Percentiles rank a stretch among this genome's conserved stretches.
These are phyloP conservation scores for Yponomeuta evonymella DNA, from an alignment of 2,888 invertebrate species.

Conservation along the genomic window DNA sequence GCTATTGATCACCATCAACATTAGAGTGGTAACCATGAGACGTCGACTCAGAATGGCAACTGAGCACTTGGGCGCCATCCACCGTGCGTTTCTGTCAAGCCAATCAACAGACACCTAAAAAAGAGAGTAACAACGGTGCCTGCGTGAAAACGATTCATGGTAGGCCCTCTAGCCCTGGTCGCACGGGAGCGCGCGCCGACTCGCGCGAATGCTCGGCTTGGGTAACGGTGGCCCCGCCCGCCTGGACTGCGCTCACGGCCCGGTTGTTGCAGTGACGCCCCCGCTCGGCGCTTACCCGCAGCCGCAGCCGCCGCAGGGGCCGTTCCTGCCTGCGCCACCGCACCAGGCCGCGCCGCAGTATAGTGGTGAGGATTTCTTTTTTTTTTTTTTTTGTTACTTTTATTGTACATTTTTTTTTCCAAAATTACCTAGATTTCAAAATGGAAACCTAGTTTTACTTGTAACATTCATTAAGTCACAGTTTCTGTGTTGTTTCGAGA, in stretches of 20 bases:
- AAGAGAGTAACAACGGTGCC: neutral
- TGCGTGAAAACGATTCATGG: neutral
- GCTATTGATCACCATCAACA: neutral
- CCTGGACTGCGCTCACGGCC: neutral
- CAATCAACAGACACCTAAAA: too few relatives aligned
- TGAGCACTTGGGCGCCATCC: too few relatives aligned
- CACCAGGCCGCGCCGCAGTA: constrained; percentile 77
- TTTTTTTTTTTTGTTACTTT: neutral
- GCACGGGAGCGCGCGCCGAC: constrained; percentile 39
- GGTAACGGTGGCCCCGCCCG: constrained; percentile 51
- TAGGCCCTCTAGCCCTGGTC: neutral
- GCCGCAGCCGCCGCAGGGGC: constrained; percentile 76
- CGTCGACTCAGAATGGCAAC: neutral
- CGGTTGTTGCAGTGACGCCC: constrained; percentile 59
- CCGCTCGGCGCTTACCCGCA: constrained; percentile 77
- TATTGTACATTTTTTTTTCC: too few relatives aligned
- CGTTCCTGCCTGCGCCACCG: constrained; percentile 80
- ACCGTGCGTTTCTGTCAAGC: neutral
- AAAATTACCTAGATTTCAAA: too few relatives aligned
- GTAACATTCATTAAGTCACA: too few relatives aligned
- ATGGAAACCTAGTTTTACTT: too few relatives aligned
- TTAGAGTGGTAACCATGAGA: neutral
- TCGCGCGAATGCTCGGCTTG: constrained; percentile 75
- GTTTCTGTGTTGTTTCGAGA: too few relatives aligned
- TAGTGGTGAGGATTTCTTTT: constrained; percentile 50